Conservation (phyloP, 2,113 vertebrate species). For the Nycticryphes semicollaris region DNA sequence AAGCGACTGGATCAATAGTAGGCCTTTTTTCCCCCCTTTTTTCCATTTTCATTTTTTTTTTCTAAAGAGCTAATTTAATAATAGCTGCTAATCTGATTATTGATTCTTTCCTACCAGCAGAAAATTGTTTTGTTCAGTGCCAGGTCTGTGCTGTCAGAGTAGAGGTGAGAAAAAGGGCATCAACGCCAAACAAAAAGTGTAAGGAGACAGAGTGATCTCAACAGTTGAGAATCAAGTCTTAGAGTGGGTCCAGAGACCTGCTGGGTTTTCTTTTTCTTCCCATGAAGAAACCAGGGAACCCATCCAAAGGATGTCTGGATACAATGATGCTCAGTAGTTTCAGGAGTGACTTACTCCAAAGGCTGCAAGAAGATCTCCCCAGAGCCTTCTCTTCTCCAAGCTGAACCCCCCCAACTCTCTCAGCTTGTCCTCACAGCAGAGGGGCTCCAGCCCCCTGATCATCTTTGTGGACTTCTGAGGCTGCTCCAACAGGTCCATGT, state of each 20-base stretch:
- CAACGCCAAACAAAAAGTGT: not conserved
- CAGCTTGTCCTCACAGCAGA: not conserved
- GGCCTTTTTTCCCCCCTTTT: not conserved
- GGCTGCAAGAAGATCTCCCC: not conserved
- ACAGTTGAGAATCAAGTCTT: not conserved
- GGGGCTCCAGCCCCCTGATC: fast-evolving
- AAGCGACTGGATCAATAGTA: not conserved
- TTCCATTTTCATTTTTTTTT: not conserved
- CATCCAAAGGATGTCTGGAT: not conserved
- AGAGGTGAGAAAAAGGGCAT: not conserved
- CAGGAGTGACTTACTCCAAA: not conserved
- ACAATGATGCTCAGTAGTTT: not conserved
- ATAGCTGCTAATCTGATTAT: slow-evolving; percentile 9
- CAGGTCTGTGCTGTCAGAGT: not conserved
- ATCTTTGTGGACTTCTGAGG: fast-evolving
- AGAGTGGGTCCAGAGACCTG: not conserved
- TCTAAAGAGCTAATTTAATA: slow-evolving; percentile 9
- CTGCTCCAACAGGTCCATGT: fast-evolving
- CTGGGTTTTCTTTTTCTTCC: not conserved
- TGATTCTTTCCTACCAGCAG: not conserved
- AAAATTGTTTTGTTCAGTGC: not conserved
- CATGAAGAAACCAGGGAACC: not conserved
- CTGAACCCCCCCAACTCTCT: not conserved
- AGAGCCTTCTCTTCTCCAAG: not conserved
- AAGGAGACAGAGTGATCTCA: not conserved